These are phyloP conservation scores for Phoxinus dragarum DNA, from an alignment of 2,797 vertebrate genomes.

Conservation along the genomic window DNA sequence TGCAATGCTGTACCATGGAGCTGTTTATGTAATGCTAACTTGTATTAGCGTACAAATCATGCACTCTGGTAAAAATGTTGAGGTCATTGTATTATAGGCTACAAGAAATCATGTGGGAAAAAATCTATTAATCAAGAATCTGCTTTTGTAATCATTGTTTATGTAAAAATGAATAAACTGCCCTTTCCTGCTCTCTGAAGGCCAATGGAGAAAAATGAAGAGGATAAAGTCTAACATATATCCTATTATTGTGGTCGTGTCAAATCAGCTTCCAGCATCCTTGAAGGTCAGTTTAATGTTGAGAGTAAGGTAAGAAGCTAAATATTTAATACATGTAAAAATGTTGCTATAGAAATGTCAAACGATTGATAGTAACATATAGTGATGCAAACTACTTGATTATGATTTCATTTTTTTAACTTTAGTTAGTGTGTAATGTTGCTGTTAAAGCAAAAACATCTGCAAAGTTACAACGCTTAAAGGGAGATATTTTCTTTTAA, in stretches of 20 bases:
- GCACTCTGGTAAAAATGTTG: background rate
- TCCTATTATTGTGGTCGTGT: slow-evolving; percentile 45
- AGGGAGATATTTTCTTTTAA: too few relatives aligned
- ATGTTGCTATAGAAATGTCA: too few relatives aligned
- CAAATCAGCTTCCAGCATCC: slow-evolving; percentile 45
- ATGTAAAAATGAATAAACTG: background rate
- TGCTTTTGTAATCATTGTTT: background rate
- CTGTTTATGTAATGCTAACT: background rate
- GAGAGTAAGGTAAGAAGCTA: too few relatives aligned
- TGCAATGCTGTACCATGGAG: background rate
- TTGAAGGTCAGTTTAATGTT: slow-evolving; percentile 4
- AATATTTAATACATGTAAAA: too few relatives aligned
- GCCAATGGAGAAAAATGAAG: slow-evolving; percentile 39
- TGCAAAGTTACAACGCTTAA: too few relatives aligned
- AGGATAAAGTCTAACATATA: slow-evolving; percentile 40
- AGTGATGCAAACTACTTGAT: too few relatives aligned
- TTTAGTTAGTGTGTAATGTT: too few relatives aligned
- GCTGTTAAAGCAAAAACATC: too few relatives aligned
- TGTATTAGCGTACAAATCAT: background rate
- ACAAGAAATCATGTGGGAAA: background rate
- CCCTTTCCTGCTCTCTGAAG: slow-evolving; percentile 27
- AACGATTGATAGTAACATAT: too few relatives aligned
- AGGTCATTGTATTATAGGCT: too few relatives aligned
- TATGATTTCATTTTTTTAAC: too few relatives aligned
- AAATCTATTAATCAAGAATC: background rate